Evolutionary conservation across 2,888 invertebrate genomes (phyloP).

Genomic region (Neoscelio sp.): DNA sequence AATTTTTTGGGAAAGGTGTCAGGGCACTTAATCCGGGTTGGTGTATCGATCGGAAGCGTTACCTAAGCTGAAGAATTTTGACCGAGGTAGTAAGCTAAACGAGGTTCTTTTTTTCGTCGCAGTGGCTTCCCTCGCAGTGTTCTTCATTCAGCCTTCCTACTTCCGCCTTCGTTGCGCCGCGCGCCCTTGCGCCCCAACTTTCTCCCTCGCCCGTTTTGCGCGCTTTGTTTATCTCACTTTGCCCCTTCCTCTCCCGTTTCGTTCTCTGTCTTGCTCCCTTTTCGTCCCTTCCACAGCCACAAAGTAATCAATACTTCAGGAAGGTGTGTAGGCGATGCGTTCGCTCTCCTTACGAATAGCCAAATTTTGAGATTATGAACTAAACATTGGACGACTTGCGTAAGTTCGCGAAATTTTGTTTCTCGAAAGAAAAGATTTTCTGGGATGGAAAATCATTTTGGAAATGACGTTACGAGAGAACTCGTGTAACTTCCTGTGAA

Average conservation of each 20-base stretch:
- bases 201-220: constrained; percentile 56
- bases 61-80: constrained; percentile 57
- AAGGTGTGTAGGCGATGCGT: constrained; percentile 78
- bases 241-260: constrained; percentile 51
- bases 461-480: no score
- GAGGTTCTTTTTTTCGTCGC: constrained; percentile 52
- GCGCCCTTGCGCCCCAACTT: constrained; percentile 52
- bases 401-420: no score
- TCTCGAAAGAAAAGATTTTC: no score
- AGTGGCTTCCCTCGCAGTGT: constrained; percentile 55
- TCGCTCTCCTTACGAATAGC: constrained; percentile 68
- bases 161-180: constrained; percentile 66
- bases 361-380: constrained; percentile 25
- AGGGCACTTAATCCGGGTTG: constrained; percentile 38
- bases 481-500: no score
- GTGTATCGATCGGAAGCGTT: constrained; percentile 39
- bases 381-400: no score
- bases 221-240: constrained; percentile 61
- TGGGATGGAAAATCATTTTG: no score
- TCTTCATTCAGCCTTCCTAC: constrained; percentile 59
- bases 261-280: constrained; percentile 62
- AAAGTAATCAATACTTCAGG: constrained; percentile 82
- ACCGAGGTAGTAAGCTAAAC: constrained; percentile 48
- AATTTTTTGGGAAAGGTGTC: no score
- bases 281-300: constrained; percentile 73